phyloP scores from a whole-genome alignment of 2,113 vertebrate species.

The Megaceryle maxima region DNA sequence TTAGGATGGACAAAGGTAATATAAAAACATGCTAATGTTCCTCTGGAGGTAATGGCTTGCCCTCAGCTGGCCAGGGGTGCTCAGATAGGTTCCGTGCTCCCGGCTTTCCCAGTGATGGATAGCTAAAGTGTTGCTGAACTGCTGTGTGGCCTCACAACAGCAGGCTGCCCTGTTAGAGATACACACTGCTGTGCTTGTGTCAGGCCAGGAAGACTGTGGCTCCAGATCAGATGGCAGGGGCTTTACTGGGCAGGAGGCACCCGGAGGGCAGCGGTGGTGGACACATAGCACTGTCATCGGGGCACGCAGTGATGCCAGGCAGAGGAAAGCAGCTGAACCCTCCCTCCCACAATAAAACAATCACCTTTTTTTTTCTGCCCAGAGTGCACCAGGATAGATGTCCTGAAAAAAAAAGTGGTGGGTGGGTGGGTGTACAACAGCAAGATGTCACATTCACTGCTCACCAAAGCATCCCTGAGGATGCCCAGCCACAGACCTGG shows the following conservation, averaged over 20 bases:
- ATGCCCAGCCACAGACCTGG: background rate
- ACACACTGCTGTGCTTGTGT: too few relatives aligned
- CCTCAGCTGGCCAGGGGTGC: background rate
- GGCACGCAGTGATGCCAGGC: background rate
- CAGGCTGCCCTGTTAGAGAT: accelerated
- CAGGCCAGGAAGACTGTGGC: background rate
- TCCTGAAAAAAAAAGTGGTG: background rate
- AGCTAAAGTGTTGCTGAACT: background rate
- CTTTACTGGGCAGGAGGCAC: background rate
- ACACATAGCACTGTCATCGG: accelerated
- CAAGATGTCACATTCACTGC: background rate
- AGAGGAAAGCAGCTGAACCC: accelerated
- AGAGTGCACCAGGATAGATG: background rate
- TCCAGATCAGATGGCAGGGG: background rate
- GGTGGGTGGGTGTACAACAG: too few relatives aligned
- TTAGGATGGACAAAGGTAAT: background rate
- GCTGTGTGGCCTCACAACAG: accelerated
- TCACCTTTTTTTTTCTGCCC: background rate
- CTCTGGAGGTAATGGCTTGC: background rate
- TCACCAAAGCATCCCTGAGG: background rate
- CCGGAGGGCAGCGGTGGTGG: accelerated
- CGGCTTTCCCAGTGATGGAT: background rate
- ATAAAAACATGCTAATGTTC: background rate
- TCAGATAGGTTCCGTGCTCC: background rate
- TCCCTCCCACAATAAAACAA: background rate